Base-by-base conservation (phyloP, 2,797 vertebrate species). In the Acanthis flammea region DNA sequence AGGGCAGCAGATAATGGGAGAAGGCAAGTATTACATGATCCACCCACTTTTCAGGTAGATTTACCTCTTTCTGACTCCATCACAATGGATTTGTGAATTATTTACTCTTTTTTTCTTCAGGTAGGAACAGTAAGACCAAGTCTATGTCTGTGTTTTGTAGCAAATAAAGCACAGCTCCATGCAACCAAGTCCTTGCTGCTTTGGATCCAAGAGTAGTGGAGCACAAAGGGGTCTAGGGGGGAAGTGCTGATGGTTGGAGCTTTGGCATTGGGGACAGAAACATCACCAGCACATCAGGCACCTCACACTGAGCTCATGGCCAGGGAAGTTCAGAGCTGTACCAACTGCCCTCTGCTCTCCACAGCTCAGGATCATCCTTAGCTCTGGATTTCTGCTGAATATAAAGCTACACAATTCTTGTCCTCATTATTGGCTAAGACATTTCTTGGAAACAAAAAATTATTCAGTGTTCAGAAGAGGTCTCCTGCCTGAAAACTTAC, bases 401-500 rank as follows among this genome's bases (percentile, higher is more conserved):
- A 19, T 22, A 73, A 72, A 94, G 70, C 19, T 41, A 35, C 21
- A 37, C 6, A 70, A 2, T 67, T 75, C 47, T 76, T 75, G 50
- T 79, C 45, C 48, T 62, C 79, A 31, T 27, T 31, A 81, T 35
- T 50, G 42, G 27, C 25, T 61, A 35, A 87, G 61, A 68, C 31
- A 66, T 71, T 92, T 96, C 33, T 53, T 62, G 53, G 78, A 61
- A 95, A 95, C 50, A 93, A 87, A 66, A 11, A 63, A 75, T 47
- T 28, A 27, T 35, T 92, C 45, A 14, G 12, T 60, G 13, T n/a
- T 91, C 30, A 75, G 39, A 90, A 81, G 35, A 81, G 42, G 19
- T 61, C 30, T 14, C 23, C 76, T 54, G 30, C 41, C 55, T 72
- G 74, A 62, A 75, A 88, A 55, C 19, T 37, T 75, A 31, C 5